Conservation (phyloP, 2,797 vertebrate species). For the Sebastes taczanowskii region DNA sequence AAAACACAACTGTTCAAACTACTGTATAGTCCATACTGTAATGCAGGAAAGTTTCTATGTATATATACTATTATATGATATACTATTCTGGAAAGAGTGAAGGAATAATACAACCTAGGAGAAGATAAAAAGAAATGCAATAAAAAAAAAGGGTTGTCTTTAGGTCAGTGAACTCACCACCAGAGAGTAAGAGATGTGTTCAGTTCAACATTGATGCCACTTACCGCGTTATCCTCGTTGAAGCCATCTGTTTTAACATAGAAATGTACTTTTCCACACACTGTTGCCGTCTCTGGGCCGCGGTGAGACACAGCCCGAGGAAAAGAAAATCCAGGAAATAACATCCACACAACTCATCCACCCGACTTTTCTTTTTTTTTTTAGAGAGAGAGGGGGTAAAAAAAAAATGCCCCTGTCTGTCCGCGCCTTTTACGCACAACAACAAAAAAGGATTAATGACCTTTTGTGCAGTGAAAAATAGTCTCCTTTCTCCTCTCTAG, state of each 20-base stretch:
- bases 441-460: background rate
- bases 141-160: background rate
- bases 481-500: constrained; percentile 12
- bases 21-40: background rate
- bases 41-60: background rate
- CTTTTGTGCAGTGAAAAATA: background rate
- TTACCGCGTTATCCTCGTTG: constrained; percentile 68
- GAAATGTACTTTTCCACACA: constrained; percentile 71
- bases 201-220: constrained; percentile 9
- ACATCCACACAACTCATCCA: constrained; percentile 72
- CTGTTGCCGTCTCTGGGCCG: constrained; percentile 65
- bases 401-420: background rate
- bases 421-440: constrained; percentile 13
- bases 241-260: constrained; percentile 64
- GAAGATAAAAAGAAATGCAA: background rate
- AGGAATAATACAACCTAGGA: background rate
- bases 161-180: constrained; percentile 19
- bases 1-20: constrained; percentile 13
- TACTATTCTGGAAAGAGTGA: background rate
- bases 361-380: constrained; percentile 1
- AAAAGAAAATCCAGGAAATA: constrained; percentile 65
- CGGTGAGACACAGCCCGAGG: constrained; percentile 45
- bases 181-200: background rate
- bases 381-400: too few species aligned
- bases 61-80: too few species aligned